phyloP scores from a whole-genome alignment of 2,888 invertebrate genomes.

The Lochmaea capreae region DNA sequence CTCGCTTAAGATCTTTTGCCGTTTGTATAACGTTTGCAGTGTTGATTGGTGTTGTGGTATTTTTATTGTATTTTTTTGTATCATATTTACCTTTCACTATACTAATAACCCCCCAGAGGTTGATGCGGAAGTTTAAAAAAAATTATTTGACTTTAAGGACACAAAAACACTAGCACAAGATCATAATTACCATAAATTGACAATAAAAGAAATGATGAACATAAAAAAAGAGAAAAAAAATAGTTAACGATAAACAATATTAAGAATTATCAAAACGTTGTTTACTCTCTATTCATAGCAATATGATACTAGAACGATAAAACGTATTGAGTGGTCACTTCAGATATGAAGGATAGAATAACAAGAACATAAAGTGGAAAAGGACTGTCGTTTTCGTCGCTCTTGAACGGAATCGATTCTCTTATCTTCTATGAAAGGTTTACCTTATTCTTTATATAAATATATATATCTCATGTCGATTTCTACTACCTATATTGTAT shows the following conservation, averaged over 20 bases:
- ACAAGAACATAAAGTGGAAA: slow-evolving; percentile 62
- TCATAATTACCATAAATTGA: too few relatives aligned
- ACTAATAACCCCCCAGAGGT: too few relatives aligned
- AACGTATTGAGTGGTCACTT: slow-evolving; percentile 63
- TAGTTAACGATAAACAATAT: background rate
- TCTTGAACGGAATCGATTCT: slow-evolving; percentile 61
- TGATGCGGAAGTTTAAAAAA: too few relatives aligned
- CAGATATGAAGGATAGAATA: slow-evolving; percentile 64
- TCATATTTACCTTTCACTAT: too few relatives aligned
- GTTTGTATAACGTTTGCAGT: too few relatives aligned
- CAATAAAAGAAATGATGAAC: too few relatives aligned
- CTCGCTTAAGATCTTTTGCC: too few relatives aligned
- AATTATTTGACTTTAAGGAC: too few relatives aligned
- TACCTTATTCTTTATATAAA: slow-evolving; percentile 52
- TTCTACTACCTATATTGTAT: slow-evolving; percentile 50
- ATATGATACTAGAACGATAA: slow-evolving; percentile 61
- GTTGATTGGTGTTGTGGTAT: too few relatives aligned
- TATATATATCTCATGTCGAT: slow-evolving; percentile 46
- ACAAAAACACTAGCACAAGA: too few relatives aligned
- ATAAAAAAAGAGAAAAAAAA: too few relatives aligned
- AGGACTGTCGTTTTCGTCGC: slow-evolving; percentile 51
- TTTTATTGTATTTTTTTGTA: too few relatives aligned
- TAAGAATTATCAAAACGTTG: background rate
- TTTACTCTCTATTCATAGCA: slow-evolving; percentile 57
- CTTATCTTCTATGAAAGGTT: slow-evolving; percentile 62